These are phyloP conservation scores for Pristionchus maxplancki DNA, from an alignment of 2,888 invertebrate genomes.

Conservation along the genomic window DNA sequence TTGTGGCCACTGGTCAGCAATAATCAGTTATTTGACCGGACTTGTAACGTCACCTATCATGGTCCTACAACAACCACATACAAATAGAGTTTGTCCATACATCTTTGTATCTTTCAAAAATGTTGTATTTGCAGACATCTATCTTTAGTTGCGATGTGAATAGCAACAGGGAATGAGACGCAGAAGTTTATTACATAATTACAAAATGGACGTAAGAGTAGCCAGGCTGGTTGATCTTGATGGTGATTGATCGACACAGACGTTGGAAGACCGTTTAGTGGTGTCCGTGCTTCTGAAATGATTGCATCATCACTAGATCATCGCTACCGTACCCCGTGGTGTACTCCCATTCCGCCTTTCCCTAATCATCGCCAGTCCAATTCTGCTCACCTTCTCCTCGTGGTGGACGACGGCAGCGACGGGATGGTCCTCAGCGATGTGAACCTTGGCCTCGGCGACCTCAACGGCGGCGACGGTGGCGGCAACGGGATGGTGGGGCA, in stretches of 20 bases:
- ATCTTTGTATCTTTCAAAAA: no score
- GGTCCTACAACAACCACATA: no score
- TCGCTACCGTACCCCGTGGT: background rate
- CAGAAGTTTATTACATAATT: background rate
- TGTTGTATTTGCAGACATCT: no score
- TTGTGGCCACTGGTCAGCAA: no score
- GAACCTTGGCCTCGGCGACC: constrained; percentile 17
- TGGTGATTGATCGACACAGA: background rate
- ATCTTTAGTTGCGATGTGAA: no score
- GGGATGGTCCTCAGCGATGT: constrained; percentile 30
- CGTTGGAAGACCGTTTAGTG: background rate
- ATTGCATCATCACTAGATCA: background rate
- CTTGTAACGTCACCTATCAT: no score
- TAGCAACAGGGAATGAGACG: no score
- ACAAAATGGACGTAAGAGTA: background rate
- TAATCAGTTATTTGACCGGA: no score
- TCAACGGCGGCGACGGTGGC: constrained; percentile 39
- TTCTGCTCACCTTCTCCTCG: background rate
- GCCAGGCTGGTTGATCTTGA: background rate
- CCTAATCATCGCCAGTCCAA: background rate
- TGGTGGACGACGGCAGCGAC: constrained; percentile 24
- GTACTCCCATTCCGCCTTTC: background rate
- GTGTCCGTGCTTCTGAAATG: constrained; percentile 22
- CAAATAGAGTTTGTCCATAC: no score
- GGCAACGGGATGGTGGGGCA: constrained; percentile 36